These are phyloP conservation scores for Xiphophorus couchianus DNA, from an alignment of 2,113 vertebrate species.

Conservation along the genomic window DNA sequence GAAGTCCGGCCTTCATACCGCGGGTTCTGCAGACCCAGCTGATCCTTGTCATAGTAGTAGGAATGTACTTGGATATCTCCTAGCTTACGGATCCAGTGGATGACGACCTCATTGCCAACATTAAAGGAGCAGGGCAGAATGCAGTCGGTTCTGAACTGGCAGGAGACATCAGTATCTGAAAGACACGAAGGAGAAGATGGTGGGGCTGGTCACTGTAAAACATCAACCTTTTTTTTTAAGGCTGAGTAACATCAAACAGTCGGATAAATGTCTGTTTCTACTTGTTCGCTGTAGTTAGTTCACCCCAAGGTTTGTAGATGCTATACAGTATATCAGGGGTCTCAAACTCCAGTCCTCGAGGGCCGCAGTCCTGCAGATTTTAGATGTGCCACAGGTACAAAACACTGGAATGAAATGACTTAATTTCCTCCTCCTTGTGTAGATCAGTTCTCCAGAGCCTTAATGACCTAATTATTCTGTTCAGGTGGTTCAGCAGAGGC, in stretches of 20 bases:
- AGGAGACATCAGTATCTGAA: neutral
- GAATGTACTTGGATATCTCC: slow-evolving; percentile 39
- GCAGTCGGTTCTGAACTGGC: slow-evolving; percentile 50
- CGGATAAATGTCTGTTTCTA: neutral
- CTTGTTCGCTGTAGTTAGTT: neutral
- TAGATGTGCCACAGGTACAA: no score
- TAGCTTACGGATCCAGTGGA: slow-evolving; percentile 73
- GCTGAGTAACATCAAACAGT: neutral
- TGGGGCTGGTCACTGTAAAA: neutral
- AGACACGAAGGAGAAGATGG: neutral
- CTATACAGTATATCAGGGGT: no score
- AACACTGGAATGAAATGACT: no score
- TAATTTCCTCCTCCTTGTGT: no score
- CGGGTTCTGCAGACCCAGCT: slow-evolving; percentile 16
- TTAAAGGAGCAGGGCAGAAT: slow-evolving; percentile 74
- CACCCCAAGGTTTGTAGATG: no score
- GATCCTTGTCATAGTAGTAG: slow-evolving; percentile 64
- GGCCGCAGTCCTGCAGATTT: no score
- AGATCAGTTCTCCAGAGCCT: no score
- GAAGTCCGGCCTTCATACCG: slow-evolving; percentile 68
- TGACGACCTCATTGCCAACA: slow-evolving; percentile 28
- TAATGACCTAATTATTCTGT: no score
- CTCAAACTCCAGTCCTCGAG: no score
- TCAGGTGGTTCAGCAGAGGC: no score
- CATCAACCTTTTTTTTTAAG: neutral